Evolutionary conservation across 1,140 invertebrate genomes (phyloP).

Genomic region (roundworm (Caenorhabditis elegans)): WBcel235 BX284606.5:14479501-14480000

Average conservation of each 20-base stretch:
- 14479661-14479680: background rate
- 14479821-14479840: background rate
- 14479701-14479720: background rate
- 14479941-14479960: too few relatives aligned
- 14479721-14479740: background rate
- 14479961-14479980: too few relatives aligned
- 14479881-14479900: background rate
- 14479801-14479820: background rate
- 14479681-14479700: conserved; percentile 26
- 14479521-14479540: conserved; percentile 30
- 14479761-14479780: too few relatives aligned
- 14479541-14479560: conserved; percentile 13
- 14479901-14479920: background rate
- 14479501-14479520: background rate
- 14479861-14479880: background rate
- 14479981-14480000: too few relatives aligned
- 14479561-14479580: background rate
- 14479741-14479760: background rate
- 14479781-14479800: background rate
- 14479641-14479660: background rate
- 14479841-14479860: background rate
- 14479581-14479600: conserved; percentile 12
- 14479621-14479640: background rate
- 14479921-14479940: too few relatives aligned
- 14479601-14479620: background rate